phyloP scores from a whole-genome alignment of 1,140 invertebrate genomes.

The Rhopalosiphum padi region DNA sequence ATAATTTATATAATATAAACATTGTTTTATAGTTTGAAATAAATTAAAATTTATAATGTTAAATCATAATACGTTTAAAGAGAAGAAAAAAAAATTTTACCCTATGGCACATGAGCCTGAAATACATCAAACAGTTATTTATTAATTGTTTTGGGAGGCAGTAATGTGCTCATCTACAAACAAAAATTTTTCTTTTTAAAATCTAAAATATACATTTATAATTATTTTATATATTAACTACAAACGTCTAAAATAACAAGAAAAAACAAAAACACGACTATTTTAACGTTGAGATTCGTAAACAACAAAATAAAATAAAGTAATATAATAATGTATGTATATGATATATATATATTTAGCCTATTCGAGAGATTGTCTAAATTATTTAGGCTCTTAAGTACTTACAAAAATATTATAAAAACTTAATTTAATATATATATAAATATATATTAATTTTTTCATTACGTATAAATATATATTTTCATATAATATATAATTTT shows the following conservation, averaged over 20 bases:
- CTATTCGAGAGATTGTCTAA: constrained; percentile 39
- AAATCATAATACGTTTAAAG: constrained; percentile 15
- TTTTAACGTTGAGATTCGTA: constrained; percentile 56
- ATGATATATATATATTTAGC: constrained; percentile 35
- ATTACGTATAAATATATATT: constrained; percentile 16
- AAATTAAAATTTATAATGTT: constrained; percentile 45
- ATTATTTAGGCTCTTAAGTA: constrained; percentile 56
- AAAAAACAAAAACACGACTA: constrained; percentile 57
- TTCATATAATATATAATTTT: constrained; percentile 36
- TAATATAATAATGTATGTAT: constrained; percentile 37
- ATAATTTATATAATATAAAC: not conserved
- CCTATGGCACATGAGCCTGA: constrained; percentile 56
- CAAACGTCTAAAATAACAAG: constrained; percentile 54
- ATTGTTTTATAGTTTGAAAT: not conserved
- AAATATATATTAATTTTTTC: constrained; percentile 7
- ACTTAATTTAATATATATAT: constrained; percentile 26
- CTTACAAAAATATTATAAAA: constrained; percentile 56
- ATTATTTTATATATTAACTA: constrained; percentile 50
- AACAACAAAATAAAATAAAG: constrained; percentile 51
- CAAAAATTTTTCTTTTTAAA: constrained; percentile 32
- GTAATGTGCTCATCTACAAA: constrained; percentile 43
- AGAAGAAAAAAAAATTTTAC: constrained; percentile 10
- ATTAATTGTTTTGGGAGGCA: constrained; percentile 38
- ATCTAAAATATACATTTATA: constrained; percentile 10
- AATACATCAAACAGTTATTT: constrained; percentile 46